Evolutionary conservation across 2,797 vertebrate species (phyloP).

Genomic region (Phataginus tricuspis): DNA sequence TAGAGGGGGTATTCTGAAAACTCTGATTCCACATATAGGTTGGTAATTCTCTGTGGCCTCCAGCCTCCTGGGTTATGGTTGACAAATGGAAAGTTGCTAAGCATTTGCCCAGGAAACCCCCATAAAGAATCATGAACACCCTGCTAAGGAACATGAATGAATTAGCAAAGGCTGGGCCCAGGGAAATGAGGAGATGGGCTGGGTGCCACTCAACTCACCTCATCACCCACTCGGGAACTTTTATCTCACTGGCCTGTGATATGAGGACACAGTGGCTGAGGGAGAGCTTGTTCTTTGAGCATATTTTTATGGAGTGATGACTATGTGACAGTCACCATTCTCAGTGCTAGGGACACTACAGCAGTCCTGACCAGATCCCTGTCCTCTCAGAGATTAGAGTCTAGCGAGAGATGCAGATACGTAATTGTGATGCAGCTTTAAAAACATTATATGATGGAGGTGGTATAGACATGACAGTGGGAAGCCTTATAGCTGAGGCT

Average conservation of each 20-base stretch:
- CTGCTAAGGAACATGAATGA: neutral
- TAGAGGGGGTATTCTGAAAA: neutral
- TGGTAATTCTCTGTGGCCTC: neutral
- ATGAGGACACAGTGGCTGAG: neutral
- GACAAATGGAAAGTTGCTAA: conserved; percentile 40
- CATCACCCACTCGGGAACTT: neutral
- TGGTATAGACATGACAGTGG: too few relatives aligned
- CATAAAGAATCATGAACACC: neutral
- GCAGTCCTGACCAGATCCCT: neutral
- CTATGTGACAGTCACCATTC: neutral
- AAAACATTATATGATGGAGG: neutral
- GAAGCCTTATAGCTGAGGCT: neutral
- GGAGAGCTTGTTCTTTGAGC: neutral
- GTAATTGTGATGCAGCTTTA: neutral
- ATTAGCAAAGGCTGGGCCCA: neutral
- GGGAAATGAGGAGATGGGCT: neutral
- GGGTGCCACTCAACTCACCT: neutral
- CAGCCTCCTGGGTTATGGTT: neutral
- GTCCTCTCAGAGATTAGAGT: neutral
- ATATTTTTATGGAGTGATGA: neutral
- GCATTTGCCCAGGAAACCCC: conserved; percentile 4
- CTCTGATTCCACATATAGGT: neutral
- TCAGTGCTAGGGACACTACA: neutral
- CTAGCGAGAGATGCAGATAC: neutral
- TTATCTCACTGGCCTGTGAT: neutral